Conservation (phyloP, 2,888 invertebrate genomes). For the Kuschelorhynchus macadamiae region DNA sequence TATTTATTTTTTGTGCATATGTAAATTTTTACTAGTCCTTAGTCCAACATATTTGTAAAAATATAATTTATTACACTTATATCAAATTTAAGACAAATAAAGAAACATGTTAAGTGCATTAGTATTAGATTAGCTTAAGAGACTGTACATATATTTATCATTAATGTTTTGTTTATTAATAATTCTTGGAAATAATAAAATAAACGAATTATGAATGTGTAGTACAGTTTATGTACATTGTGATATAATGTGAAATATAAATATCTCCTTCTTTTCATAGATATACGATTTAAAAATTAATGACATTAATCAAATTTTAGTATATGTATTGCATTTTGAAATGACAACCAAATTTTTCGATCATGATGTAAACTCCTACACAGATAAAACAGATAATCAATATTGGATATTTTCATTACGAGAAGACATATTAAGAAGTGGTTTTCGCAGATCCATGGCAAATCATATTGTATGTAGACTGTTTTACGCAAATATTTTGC, state of each 20-base stretch:
- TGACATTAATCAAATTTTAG: constrained; percentile 25
- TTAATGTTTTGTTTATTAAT: constrained; percentile 55
- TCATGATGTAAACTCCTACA: no score
- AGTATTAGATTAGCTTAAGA: constrained; percentile 61
- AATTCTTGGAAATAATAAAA: constrained; percentile 42
- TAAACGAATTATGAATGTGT: constrained; percentile 62
- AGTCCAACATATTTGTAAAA: constrained; percentile 54
- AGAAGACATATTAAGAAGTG: no score
- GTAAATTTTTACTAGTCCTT: constrained; percentile 55
- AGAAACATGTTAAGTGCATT: constrained; percentile 50
- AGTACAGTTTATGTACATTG: constrained; percentile 63
- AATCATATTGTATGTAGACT: no score
- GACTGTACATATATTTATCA: constrained; percentile 60
- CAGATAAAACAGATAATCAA: no score
- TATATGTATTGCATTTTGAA: neutral
- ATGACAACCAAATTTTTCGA: neutral
- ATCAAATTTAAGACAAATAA: constrained; percentile 57
- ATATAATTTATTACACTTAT: constrained; percentile 52
- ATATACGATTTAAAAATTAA: constrained; percentile 9
- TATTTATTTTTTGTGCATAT: constrained; percentile 52
- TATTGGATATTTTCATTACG: no score
- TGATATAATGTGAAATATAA: constrained; percentile 62
- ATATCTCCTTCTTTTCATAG: constrained; percentile 24
- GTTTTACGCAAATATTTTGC: no score
- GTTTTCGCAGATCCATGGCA: no score